A percentile compares a stretch with the other conserved stretches of the same genome.
These are phyloP conservation scores for Enteromius unitaeniatus DNA, from an alignment of 2,797 vertebrate genomes.

Conservation along the genomic window DNA sequence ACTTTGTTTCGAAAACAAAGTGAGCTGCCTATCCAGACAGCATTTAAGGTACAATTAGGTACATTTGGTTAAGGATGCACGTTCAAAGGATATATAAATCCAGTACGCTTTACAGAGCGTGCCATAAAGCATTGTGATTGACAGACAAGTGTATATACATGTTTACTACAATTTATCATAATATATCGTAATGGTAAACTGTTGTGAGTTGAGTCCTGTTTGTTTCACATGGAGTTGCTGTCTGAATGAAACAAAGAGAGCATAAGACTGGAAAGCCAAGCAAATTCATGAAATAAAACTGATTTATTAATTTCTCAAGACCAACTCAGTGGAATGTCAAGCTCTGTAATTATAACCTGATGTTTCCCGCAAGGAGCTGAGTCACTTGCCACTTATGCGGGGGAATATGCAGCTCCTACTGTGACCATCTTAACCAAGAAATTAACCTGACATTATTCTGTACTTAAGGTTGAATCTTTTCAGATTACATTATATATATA, in stretches of 20 bases:
- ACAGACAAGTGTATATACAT: neutral
- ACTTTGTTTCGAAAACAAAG: neutral
- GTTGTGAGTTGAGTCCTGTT: neutral
- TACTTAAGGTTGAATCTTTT: neutral
- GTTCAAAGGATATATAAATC: neutral
- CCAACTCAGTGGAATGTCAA: constrained; percentile 55
- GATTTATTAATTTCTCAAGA: constrained; percentile 55
- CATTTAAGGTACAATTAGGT: constrained; percentile 2
- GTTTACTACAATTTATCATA: neutral
- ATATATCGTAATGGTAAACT: neutral
- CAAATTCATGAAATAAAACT: constrained; percentile 5
- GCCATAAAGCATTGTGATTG: neutral
- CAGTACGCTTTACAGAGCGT: too few species aligned
- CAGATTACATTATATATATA: too few species aligned
- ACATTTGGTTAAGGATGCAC: neutral
- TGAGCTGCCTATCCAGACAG: constrained; percentile 19
- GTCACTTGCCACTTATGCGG: neutral
- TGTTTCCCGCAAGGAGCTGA: constrained; percentile 25
- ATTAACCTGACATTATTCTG: neutral
- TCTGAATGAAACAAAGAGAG: neutral
- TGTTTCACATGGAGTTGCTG: neutral
- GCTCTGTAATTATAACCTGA: constrained; percentile 56
- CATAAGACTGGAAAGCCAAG: neutral
- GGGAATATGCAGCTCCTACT: constrained; percentile 27
- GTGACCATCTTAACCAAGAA: neutral